Base-by-base conservation (phyloP, 2,113 vertebrate genomes). In the Cairina moschata region DNA sequence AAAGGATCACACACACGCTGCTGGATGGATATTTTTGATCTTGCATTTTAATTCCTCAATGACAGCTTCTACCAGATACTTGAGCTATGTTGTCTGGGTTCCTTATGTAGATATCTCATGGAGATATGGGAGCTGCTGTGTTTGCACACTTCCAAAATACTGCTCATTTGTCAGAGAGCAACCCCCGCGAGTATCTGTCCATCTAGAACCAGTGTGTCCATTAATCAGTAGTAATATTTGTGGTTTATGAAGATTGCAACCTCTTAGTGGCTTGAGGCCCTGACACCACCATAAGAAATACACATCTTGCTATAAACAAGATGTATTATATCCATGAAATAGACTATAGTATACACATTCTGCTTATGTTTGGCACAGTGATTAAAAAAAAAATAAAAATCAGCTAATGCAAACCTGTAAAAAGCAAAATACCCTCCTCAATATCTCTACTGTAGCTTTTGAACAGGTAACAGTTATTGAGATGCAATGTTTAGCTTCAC, bases 1-100 rank as follows among this genome's bases (percentile, higher is more conserved):
- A 26, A 91, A 54, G 6, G 18, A 54, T 5, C 48, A 13, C 3
- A 1, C 21, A 36, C 26, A 13, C 9, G 0, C 22, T 1, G 18
- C 14, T 50, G 72, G 29, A 50, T 4, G 65, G 50, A 0, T 5
- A 28, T 3, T 50, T 63, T 28, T 89, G 31, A 78, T 58, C 60
- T 25, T 2, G 21, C 15, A 34, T 36, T 63, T 42, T 15, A 44
- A 36, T 63, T 26, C 28, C 81, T 38, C 65, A 8, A 50, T 34
- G 59, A 12, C 23, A 13, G n/a, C 48, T 72, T 52, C 58, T 12
- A 17, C 3, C 18, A 54, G 59, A 29, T 9, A 22, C 13, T 18
- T 3, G 2, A 31, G 14, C 22, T 18, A 16, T 13, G 34, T 44
- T 44, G 12, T 10, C 44, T 56, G 44, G 22, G 66, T 3, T 55